phyloP scores from a whole-genome alignment of 30 jellyfish, hydroid and myxozoan genomes.

The Aurelia aurita region DNA sequence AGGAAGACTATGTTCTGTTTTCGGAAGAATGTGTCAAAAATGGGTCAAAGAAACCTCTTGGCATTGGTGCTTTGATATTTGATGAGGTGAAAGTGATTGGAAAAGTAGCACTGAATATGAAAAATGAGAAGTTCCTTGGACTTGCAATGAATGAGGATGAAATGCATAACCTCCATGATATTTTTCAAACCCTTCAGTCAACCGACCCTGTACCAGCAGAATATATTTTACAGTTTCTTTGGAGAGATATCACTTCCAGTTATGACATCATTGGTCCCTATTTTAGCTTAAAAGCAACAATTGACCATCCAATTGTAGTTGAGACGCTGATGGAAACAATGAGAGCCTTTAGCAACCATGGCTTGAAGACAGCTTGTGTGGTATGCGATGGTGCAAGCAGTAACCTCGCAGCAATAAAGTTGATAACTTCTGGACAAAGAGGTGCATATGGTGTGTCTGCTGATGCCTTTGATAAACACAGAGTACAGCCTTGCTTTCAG shows the following conservation, averaged over 20 bases:
- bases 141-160: conserved; percentile 53
- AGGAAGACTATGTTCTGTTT: conserved; percentile 33
- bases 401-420: conserved; percentile 40
- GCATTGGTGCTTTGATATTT: conserved; percentile 26
- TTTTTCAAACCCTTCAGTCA: conserved; percentile 23
- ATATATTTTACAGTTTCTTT: too few species aligned
- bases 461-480: conserved; percentile 35
- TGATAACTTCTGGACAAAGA: background rate
- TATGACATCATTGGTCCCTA: too few species aligned
- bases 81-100: conserved; percentile 51
- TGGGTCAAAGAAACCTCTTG: conserved; percentile 36
- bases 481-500: conserved; percentile 27
- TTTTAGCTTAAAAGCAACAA: too few species aligned
- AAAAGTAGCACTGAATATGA: conserved; percentile 43
- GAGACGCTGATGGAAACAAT: too few species aligned
- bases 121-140: conserved; percentile 35
- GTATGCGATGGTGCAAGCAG: conserved; percentile 48
- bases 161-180: conserved; percentile 30
- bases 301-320: too few species aligned
- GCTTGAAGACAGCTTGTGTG: too few species aligned
- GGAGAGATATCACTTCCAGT: conserved; percentile 62
- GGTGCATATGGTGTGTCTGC: conserved; percentile 40
- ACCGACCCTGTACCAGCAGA: conserved; percentile 39
- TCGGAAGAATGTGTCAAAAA: conserved; percentile 38
- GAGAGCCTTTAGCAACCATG: too few species aligned